Conservation (phyloP, 37 sponge, comb jelly and placozoan species). For the Hormiphora californensis region DNA sequence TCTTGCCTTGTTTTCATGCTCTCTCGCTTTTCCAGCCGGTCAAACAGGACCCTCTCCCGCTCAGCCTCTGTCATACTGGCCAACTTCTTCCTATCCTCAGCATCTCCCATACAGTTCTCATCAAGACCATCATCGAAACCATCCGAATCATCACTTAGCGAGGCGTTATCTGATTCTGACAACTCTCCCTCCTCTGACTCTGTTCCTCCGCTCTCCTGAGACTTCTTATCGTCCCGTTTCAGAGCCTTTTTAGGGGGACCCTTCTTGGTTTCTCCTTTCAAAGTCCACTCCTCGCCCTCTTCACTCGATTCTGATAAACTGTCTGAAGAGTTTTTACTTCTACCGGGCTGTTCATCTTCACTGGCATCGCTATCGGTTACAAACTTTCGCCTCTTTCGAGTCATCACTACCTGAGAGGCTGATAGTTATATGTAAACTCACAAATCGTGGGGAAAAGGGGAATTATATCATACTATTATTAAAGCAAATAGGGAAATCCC, state of each 20-base stretch:
- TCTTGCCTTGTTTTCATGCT: slow-evolving; percentile 70
- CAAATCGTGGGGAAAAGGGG: no score
- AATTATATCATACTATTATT: no score
- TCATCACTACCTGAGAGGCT: no score
- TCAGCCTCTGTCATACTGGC: slow-evolving; percentile 86
- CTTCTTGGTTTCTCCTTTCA: background rate
- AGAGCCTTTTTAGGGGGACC: background rate
- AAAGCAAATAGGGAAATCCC: no score
- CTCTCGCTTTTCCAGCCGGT: slow-evolving; percentile 74
- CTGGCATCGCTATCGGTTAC: slow-evolving; percentile 16
- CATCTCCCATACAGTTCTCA: slow-evolving; percentile 80
- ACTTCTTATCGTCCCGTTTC: background rate
- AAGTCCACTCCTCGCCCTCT: slow-evolving; percentile 37
- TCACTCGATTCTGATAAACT: slow-evolving; percentile 39
- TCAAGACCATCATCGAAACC: slow-evolving; percentile 86
- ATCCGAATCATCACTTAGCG: slow-evolving; percentile 17
- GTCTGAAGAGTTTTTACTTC: slow-evolving; percentile 29
- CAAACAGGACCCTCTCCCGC: slow-evolving; percentile 84
- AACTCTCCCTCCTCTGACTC: slow-evolving; percentile 23
- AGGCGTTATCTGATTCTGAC: background rate
- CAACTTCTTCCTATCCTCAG: slow-evolving; percentile 71
- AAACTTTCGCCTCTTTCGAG: slow-evolving; percentile 15
- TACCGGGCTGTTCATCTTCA: slow-evolving; percentile 12
- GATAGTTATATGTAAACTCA: no score
- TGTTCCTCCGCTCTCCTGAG: background rate